phyloP scores from a whole-genome alignment of 2,888 invertebrate genomes.

The Pocota personata region DNA sequence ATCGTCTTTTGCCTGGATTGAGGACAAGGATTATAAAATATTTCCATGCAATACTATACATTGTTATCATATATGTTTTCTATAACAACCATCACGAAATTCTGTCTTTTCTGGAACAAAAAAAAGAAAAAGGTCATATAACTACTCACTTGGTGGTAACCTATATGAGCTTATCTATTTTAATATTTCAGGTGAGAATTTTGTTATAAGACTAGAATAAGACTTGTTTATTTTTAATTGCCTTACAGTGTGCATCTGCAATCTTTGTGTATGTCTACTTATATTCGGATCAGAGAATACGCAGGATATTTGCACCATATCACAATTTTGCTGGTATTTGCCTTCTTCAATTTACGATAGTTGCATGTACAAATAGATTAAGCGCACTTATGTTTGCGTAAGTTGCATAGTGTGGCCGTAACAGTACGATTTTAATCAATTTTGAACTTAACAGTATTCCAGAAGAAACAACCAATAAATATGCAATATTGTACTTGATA shows the following conservation, averaged over 20 bases:
- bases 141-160: no score
- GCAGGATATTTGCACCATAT: neutral
- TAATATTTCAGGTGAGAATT: no score
- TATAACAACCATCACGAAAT: no score
- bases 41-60: no score
- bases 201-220: no score
- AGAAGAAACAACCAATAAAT: neutral
- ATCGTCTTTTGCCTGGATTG: no score
- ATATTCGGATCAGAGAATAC: neutral
- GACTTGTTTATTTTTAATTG: no score
- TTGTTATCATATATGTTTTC: no score
- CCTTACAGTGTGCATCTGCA: neutral
- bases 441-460: neutral
- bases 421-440: neutral
- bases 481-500: neutral
- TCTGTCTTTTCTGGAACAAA: no score
- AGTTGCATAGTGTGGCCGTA: neutral
- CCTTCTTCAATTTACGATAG: neutral
- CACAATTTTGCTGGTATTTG: neutral
- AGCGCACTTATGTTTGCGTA: neutral
- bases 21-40: no score
- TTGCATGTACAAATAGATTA: neutral
- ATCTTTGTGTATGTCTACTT: neutral
- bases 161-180: no score
- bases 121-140: no score